Evolutionary conservation across 2,888 invertebrate species (phyloP).

Genomic region (Hirtodrosophila alboralis): DNA sequence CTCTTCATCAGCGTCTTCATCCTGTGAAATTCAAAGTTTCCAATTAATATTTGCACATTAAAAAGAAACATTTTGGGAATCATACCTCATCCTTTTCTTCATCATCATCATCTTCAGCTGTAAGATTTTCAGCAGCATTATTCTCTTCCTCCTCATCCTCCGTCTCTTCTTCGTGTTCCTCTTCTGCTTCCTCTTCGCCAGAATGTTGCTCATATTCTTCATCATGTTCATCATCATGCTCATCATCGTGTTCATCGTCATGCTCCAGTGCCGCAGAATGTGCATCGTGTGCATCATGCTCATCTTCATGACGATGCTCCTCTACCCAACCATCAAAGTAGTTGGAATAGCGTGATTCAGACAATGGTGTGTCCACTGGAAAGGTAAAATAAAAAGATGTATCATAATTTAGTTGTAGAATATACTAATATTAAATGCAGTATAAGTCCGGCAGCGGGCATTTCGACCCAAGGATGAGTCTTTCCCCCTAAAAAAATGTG

Average conservation of each 20-base stretch:
- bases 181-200: constrained; percentile 56
- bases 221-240: constrained; percentile 69
- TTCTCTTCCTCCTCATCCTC: constrained; percentile 68
- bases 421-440: too few species aligned
- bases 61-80: too few species aligned
- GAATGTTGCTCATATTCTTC: constrained; percentile 59
- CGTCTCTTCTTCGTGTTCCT: constrained; percentile 41
- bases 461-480: too few species aligned
- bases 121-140: constrained; percentile 65
- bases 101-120: constrained; percentile 84
- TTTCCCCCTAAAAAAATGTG: too few species aligned
- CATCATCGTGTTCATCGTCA: constrained; percentile 83
- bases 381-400: too few species aligned
- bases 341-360: constrained; percentile 89
- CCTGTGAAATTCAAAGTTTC: not conserved
- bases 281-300: constrained; percentile 80
- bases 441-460: too few species aligned
- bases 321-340: constrained; percentile 91
- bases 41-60: too few species aligned
- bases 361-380: constrained; percentile 86
- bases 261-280: constrained; percentile 77
- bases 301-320: constrained; percentile 82
- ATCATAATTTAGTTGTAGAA: too few species aligned
- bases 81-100: constrained; percentile 56
- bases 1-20: constrained; percentile 33